phyloP scores from a whole-genome alignment of 2,797 vertebrate species.

The Cossypha dichroa region DNA sequence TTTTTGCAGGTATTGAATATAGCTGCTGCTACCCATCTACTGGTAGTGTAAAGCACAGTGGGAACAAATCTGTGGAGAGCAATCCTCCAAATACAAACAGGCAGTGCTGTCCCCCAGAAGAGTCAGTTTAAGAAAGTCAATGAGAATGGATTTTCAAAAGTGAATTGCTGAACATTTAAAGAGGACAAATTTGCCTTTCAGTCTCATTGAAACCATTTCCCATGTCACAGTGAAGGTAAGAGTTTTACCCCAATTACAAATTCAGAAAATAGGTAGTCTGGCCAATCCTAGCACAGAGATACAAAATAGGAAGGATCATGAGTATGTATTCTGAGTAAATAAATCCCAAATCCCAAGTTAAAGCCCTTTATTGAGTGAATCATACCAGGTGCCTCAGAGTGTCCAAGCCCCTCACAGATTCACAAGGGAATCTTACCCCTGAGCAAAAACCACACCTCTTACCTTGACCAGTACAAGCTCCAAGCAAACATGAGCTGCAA shows the following conservation, averaged over 20 bases:
- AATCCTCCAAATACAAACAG: neutral
- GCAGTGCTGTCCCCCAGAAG: neutral
- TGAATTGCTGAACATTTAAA: neutral
- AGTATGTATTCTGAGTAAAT: neutral
- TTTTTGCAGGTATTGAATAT: neutral
- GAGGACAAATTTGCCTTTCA: neutral
- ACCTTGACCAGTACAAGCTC: neutral
- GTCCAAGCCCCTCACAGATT: neutral
- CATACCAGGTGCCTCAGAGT: neutral
- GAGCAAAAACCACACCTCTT: neutral
- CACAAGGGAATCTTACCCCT: neutral
- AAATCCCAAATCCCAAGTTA: neutral
- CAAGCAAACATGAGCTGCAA: neutral
- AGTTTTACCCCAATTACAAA: neutral
- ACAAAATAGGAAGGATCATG: neutral
- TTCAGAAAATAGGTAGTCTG: neutral
- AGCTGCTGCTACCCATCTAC: neutral
- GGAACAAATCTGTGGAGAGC: neutral
- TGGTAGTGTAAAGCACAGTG: neutral
- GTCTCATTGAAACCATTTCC: neutral
- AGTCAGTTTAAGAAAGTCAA: neutral
- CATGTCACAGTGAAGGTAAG: accelerated
- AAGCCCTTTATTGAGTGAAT: neutral
- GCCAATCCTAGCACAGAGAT: neutral
- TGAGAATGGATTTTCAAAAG: neutral